These are phyloP conservation scores for Branchellion lobata DNA, from an alignment of 2,888 invertebrate genomes.

Conservation along the genomic window DNA sequence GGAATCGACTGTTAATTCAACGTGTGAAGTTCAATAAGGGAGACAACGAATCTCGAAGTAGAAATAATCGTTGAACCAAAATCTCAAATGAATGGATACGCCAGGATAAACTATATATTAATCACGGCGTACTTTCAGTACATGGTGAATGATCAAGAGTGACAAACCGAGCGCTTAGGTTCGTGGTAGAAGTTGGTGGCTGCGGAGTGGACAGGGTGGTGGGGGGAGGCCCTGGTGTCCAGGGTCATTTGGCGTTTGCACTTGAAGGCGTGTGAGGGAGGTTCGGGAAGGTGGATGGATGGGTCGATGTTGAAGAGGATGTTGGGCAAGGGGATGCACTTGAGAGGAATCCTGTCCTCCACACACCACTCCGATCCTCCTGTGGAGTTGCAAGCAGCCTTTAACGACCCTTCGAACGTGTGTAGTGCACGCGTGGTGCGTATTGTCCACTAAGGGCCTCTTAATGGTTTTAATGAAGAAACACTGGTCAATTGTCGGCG, in stretches of 20 bases:
- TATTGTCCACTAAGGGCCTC: not conserved
- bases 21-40: not conserved
- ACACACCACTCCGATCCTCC: conserved; percentile 85
- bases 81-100: too few species aligned
- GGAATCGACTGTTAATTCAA: conserved; percentile 56
- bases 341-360: conserved; percentile 90
- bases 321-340: conserved; percentile 77
- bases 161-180: not conserved
- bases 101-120: too few species aligned
- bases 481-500: too few species aligned
- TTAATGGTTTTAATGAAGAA: not conserved
- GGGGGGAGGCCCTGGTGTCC: conserved; percentile 25
- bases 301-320: conserved; percentile 57
- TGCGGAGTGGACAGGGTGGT: conserved; percentile 42
- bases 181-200: not conserved
- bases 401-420: not conserved
- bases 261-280: too few species aligned
- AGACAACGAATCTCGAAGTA: not conserved
- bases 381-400: conserved; percentile 47
- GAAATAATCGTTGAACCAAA: not conserved
- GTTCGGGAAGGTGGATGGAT: conserved; percentile 38
- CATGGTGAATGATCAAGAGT: too few species aligned
- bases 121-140: too few species aligned
- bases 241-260: not conserved
- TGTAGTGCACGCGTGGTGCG: not conserved